Conservation (phyloP, 1,140 invertebrate genomes). For the Sarcophaga bullata region DNA sequence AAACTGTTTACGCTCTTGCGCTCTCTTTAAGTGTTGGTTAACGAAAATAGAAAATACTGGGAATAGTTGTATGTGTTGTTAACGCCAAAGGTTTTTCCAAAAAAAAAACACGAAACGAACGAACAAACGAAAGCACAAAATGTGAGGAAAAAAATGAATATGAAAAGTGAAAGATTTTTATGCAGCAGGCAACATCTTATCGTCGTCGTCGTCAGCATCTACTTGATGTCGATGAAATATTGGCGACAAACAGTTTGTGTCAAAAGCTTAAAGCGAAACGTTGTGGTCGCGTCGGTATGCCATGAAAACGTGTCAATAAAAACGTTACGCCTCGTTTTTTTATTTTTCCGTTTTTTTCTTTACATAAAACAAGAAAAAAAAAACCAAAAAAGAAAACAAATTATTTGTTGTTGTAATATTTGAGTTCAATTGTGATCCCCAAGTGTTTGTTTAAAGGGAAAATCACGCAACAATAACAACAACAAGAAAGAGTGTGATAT, state of each 20-base stretch:
- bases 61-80: background rate
- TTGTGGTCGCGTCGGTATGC: slow-evolving; percentile 15
- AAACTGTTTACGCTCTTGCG: background rate
- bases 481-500: background rate
- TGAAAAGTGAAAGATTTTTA: background rate
- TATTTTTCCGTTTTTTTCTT: background rate
- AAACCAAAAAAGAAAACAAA: background rate
- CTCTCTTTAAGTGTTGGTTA: background rate
- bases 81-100: background rate
- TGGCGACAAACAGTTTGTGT: slow-evolving; percentile 23
- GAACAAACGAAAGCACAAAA: too few relatives aligned
- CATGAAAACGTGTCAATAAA: background rate
- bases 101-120: background rate
- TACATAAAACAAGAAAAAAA: too few relatives aligned
- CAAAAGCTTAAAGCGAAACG: slow-evolving; percentile 23
- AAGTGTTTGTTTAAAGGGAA: background rate
- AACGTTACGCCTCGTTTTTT: slow-evolving; percentile 16
- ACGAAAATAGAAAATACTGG: background rate
- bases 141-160: too few relatives aligned
- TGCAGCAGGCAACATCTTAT: background rate
- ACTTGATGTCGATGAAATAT: background rate
- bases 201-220: background rate
- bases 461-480: background rate
- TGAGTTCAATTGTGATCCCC: background rate
- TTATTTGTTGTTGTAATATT: background rate